phyloP scores from a whole-genome alignment of 1,140 invertebrate species.

The Ladona fulva region DNA sequence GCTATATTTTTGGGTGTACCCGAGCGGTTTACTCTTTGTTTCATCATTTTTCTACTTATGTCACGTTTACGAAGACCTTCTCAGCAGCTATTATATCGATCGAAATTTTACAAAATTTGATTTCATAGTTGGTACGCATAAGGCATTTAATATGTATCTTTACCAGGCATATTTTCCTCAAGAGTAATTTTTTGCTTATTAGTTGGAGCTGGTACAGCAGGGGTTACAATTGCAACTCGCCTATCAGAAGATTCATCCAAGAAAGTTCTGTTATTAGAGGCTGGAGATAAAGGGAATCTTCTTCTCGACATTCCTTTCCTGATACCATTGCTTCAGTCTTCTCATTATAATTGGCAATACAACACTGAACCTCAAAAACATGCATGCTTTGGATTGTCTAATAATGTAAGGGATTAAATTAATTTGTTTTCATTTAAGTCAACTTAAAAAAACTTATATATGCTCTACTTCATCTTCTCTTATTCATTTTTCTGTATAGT shows the following conservation, averaged over 20 bases:
- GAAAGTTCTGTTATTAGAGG: slow-evolving; percentile 22
- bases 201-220: slow-evolving; percentile 22
- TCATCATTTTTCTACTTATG: too few relatives aligned
- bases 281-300: slow-evolving; percentile 20
- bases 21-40: too few relatives aligned
- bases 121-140: too few relatives aligned
- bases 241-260: slow-evolving; percentile 17
- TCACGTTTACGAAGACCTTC: too few relatives aligned
- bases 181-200: not conserved
- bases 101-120: too few relatives aligned
- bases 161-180: not conserved
- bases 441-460: not conserved
- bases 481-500: slow-evolving; percentile 43
- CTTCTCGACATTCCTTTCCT: slow-evolving; percentile 19
- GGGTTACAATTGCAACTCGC: slow-evolving; percentile 18
- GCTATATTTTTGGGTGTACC: too few relatives aligned
- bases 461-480: not conserved
- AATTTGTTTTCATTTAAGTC: too few relatives aligned
- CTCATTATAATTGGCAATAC: slow-evolving; percentile 59
- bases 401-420: slow-evolving; percentile 40
- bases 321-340: slow-evolving; percentile 28
- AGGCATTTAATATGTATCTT: too few relatives aligned
- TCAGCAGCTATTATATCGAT: too few relatives aligned
- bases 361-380: slow-evolving; percentile 52
- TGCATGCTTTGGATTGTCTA: slow-evolving; percentile 51